Evolutionary conservation across 2,797 vertebrate species (phyloP), one percentile per base, ranked within the genome.

Genomic region (Vipera latastei): DNA sequence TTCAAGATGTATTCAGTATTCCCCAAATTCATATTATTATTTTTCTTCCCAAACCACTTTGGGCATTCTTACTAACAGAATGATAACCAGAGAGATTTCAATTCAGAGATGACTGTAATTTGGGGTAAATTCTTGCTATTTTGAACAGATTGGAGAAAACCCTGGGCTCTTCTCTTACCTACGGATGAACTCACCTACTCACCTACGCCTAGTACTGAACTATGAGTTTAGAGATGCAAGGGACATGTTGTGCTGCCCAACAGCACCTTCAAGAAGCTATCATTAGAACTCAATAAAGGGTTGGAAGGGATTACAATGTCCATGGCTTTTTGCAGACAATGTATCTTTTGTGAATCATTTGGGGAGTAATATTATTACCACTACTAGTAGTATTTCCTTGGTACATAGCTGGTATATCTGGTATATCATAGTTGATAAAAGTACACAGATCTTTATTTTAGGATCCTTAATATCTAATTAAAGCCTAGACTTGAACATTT

Each of bases 281-380:
- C 57, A 12, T 57, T 90, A 73, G 14, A 86, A 25, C 6, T 89
- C 63, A 88, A 22, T 91, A n/a, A 89, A 83, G 32, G 28, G 22
- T n/a, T 28, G 65, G 28, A 59, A 26, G 38, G 14, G 25, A 18
- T 18, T 60, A 56, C 26, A 18, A 63, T 38, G 51, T 89, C 87
- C 11, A 59, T 73, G 38, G 69, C 25, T 88, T 26, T 91, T 26
- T 91, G 86, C 88, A 59, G 89, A 86, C 90, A 56, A 26, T 91
- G 57, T 89, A 91, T 56, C 86, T 90, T 92, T 83, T 83, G 56
- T 93, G 57, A 55, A 89, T 16, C 22, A 25, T 91, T 91, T 88
- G 56, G 92, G 20, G 38, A 91, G 44, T 89, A 93, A 78, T 63
- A 91, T 90, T 83, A 83, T 61, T 89, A 56, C 22, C 61, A 60